phyloP scores from a whole-genome alignment of 2,113 vertebrate species.

The Hippocampus mohnikei region DNA sequence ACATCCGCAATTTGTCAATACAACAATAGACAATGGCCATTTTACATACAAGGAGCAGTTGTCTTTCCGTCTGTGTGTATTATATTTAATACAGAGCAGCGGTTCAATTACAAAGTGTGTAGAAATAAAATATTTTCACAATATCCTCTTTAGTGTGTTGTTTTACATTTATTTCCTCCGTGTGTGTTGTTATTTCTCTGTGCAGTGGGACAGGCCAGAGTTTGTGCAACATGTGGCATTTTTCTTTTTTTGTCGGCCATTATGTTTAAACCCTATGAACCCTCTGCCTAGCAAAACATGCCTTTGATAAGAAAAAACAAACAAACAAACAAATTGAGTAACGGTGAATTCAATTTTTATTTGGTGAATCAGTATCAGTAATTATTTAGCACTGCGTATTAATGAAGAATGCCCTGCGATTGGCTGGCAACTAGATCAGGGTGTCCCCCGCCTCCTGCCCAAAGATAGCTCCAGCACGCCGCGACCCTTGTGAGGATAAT shows the following conservation, averaged over 20 bases:
- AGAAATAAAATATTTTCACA: neutral
- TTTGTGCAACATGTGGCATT: neutral
- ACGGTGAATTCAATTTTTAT: neutral
- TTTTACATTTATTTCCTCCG: neutral
- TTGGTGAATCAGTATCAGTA: neutral
- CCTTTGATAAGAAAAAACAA: neutral
- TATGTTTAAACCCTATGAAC: neutral
- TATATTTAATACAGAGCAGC: neutral
- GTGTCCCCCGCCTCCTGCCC: no score
- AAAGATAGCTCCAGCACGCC: no score
- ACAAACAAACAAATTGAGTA: neutral
- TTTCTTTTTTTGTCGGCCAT: neutral
- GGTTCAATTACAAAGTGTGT: neutral
- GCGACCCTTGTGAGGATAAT: no score
- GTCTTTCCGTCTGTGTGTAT: neutral
- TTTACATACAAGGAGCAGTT: neutral
- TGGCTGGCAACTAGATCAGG: no score
- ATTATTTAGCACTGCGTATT: no score
- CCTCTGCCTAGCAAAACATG: neutral
- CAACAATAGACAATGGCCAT: conserved; percentile 4
- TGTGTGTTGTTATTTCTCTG: neutral
- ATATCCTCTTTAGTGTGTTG: neutral
- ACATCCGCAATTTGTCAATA: conserved; percentile 10
- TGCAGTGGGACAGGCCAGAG: neutral
- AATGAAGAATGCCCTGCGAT: no score